Evolutionary conservation across 2,888 invertebrate species (phyloP), one percentile per base, ranked within the genome.

Genomic region (Sphecodes monilicornis): DNA sequence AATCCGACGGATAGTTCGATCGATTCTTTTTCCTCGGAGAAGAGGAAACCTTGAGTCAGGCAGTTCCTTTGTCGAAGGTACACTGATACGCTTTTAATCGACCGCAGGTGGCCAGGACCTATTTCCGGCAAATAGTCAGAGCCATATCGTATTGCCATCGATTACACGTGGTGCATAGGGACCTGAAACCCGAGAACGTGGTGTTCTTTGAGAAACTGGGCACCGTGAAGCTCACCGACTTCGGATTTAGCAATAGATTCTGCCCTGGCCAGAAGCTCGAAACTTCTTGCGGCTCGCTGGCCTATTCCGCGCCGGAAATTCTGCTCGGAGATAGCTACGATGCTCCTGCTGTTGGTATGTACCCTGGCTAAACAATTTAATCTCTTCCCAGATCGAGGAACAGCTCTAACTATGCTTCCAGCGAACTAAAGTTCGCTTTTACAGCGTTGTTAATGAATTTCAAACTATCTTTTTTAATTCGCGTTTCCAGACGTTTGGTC

Each of bases 301-400:
- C 99, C 32, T 99, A 99, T 95, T 99, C 99, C 4, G 99, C 99
- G 16, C 99, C 99, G 1, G 99, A 99, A 96, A 99, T 99, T 93
- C 96, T 99, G 83, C 96, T 99, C 78, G 99, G 99, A 36, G 99
- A 99, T 95, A 98, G 98, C 1, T 99, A 99, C 95, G 99, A 99
- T 95, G 99, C 99, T 64, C 99, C 99, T 32, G 99, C 99, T 90
- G 99, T 99, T 89, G 98, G 98, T 98, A 93, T 96, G 97, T 93
- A 64, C 36, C 5, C 18, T 13, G 18, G n/a, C 3, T 3, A 60
- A 32, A 46, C 66, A n/a, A 54, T n/a, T 46, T 36, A n/a, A 68
- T n/a, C 68, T n/a, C 39, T 39, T 32, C 36, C 36, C 36, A 26
- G 16, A 18, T 26, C 18, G 32, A 18, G 16, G 6, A 46, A 41